Conservation (phyloP, 2,888 invertebrate genomes). For the Acrocyrtus sp. region DNA sequence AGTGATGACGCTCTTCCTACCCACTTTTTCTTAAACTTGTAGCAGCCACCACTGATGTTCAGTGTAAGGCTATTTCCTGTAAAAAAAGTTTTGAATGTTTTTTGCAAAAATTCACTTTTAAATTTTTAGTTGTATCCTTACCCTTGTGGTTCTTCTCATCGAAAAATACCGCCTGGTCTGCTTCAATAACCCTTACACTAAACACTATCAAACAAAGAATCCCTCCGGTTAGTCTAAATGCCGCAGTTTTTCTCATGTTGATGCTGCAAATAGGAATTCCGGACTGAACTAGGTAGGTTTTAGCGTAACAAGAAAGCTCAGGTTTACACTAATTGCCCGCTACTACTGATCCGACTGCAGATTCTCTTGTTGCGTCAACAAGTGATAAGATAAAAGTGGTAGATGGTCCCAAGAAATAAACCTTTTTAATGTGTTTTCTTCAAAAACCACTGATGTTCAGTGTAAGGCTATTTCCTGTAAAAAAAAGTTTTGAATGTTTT, state of each 20-base stretch:
- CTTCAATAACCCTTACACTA: too few relatives aligned
- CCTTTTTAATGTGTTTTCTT: conserved; percentile 2
- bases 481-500: neutral
- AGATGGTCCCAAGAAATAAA: too few relatives aligned
- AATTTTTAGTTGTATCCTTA: neutral
- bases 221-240: too few relatives aligned
- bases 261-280: too few relatives aligned
- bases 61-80: conserved; percentile 21
- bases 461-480: conserved; percentile 17
- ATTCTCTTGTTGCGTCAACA: conserved; percentile 10
- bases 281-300: too few relatives aligned
- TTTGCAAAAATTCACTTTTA: neutral
- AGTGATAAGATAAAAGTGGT: conserved; percentile 14
- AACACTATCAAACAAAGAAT: too few relatives aligned
- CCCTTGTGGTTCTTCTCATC: conserved; percentile 12
- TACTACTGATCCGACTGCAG: too few relatives aligned
- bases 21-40: conserved; percentile 19
- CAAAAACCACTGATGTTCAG: conserved; percentile 5
- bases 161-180: conserved; percentile 11
- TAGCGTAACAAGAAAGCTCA: too few relatives aligned
- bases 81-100: neutral
- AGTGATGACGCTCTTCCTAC: neutral
- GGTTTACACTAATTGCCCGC: too few relatives aligned
- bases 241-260: too few relatives aligned
- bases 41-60: conserved; percentile 5